phyloP scores from a whole-genome alignment of 2,888 invertebrate genomes.

The Drosophila koepferae region DNA sequence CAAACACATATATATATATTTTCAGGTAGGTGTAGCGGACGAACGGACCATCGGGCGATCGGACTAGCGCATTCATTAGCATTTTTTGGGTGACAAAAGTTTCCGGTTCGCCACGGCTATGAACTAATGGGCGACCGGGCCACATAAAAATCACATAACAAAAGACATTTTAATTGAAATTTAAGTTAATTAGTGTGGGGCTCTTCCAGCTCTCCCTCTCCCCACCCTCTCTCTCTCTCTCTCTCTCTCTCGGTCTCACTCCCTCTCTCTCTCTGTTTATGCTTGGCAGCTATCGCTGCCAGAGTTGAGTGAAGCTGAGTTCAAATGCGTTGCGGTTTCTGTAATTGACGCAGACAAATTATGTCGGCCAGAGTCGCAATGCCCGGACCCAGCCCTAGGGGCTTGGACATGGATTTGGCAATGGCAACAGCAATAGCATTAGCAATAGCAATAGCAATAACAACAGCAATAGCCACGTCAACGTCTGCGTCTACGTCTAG shows the following conservation, averaged over 20 bases:
- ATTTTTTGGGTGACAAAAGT: slow-evolving; percentile 80
- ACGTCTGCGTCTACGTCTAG: not conserved
- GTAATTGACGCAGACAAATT: slow-evolving; percentile 65
- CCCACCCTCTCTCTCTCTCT: not conserved
- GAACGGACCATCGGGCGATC: slow-evolving; percentile 15
- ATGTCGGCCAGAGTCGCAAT: slow-evolving; percentile 23
- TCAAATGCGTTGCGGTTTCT: slow-evolving; percentile 43
- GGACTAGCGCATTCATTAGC: slow-evolving; percentile 72
- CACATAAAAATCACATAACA: slow-evolving; percentile 78
- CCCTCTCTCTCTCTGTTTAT: slow-evolving; percentile 18
- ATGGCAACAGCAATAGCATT: not conserved
- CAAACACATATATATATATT: not conserved
- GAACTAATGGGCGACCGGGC: slow-evolving; percentile 65
- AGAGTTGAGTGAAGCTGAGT: slow-evolving; percentile 1
- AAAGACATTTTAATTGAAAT: slow-evolving; percentile 82
- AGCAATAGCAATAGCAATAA: not conserved
- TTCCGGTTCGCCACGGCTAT: slow-evolving; percentile 80
- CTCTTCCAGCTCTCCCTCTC: slow-evolving; percentile 32
- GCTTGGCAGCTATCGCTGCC: slow-evolving; percentile 17
- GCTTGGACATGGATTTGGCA: slow-evolving; percentile 4
- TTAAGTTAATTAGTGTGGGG: slow-evolving; percentile 78
- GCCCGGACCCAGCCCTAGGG: not conserved
- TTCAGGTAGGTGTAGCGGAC: slow-evolving; percentile 37
- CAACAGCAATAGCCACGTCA: not conserved
- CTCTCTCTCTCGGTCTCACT: not conserved